Evolutionary conservation across 2,113 vertebrate genomes (phyloP).

Genomic region (Boleophthalmus pectinirostris): DNA sequence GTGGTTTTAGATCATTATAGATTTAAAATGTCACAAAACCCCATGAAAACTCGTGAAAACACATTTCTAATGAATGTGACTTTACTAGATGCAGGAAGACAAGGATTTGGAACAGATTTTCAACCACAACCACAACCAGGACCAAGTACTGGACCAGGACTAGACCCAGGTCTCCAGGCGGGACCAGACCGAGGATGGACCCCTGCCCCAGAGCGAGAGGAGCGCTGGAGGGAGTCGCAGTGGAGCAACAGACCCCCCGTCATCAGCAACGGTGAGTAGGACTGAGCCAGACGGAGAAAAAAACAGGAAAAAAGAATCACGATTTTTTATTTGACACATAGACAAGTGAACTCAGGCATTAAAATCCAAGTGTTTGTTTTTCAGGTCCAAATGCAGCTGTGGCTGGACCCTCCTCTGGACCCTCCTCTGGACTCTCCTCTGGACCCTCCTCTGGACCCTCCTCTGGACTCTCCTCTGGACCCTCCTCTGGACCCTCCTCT

Average conservation of each 20-base stretch:
- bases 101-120: conserved; percentile 43
- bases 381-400: conserved; percentile 41
- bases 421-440: too few species aligned
- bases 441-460: too few species aligned
- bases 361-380: too few species aligned
- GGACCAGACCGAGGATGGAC: background rate
- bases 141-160: conserved; percentile 34
- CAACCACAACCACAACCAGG: conserved; percentile 7
- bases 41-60: too few species aligned
- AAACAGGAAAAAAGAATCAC: too few species aligned
- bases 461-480: too few species aligned
- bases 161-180: conserved; percentile 30
- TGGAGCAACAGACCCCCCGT: background rate
- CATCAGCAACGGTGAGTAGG: background rate
- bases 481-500: too few species aligned
- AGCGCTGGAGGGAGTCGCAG: conserved; percentile 27
- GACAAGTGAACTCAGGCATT: too few species aligned
- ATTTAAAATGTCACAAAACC: too few species aligned
- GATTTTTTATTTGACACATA: too few species aligned
- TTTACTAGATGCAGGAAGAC: conserved; percentile 21
- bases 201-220: background rate
- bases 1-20: too few species aligned
- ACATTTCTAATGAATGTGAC: background rate
- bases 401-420: conserved; percentile 16
- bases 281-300: too few species aligned